These are phyloP conservation scores for Leucophenga varia DNA, from an alignment of 1,140 invertebrate species.

Conservation along the genomic window DNA sequence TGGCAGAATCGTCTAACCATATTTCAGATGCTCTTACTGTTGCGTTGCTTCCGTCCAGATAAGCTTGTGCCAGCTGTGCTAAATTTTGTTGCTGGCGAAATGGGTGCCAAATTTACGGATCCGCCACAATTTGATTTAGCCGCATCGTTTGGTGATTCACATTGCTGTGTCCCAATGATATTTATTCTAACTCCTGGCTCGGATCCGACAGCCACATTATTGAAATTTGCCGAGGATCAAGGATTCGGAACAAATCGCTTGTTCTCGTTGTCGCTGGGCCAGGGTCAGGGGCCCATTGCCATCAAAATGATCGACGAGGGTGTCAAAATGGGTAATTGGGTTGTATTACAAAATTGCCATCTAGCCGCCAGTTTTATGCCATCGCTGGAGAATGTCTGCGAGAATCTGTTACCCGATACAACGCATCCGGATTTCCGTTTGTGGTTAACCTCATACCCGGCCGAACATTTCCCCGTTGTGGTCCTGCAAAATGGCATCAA, in stretches of 20 bases:
- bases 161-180: slow-evolving; percentile 80
- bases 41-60: slow-evolving; percentile 83
- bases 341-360: slow-evolving; percentile 94
- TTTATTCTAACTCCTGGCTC: slow-evolving; percentile 93
- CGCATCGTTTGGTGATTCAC: slow-evolving; percentile 82
- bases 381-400: slow-evolving; percentile 77
- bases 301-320: slow-evolving; percentile 85
- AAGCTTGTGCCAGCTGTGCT: slow-evolving; percentile 85
- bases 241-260: slow-evolving; percentile 81
- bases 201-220: slow-evolving; percentile 82
- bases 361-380: slow-evolving; percentile 93
- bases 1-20: slow-evolving; percentile 65
- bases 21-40: slow-evolving; percentile 78
- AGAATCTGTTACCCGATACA: slow-evolving; percentile 72
- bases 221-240: slow-evolving; percentile 90
- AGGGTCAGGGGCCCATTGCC: slow-evolving; percentile 91
- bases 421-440: slow-evolving; percentile 88
- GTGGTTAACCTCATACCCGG: slow-evolving; percentile 93
- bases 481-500: slow-evolving; percentile 93
- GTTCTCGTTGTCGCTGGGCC: slow-evolving; percentile 87
- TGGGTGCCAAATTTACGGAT: slow-evolving; percentile 82
- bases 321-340: slow-evolving; percentile 81
- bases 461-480: slow-evolving; percentile 87
- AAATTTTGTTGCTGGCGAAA: slow-evolving; percentile 66
- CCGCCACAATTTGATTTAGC: slow-evolving; percentile 85